These are phyloP conservation scores for Thinocorus orbignyianus DNA, from an alignment of 2,113 vertebrate genomes.

Conservation along the genomic window DNA sequence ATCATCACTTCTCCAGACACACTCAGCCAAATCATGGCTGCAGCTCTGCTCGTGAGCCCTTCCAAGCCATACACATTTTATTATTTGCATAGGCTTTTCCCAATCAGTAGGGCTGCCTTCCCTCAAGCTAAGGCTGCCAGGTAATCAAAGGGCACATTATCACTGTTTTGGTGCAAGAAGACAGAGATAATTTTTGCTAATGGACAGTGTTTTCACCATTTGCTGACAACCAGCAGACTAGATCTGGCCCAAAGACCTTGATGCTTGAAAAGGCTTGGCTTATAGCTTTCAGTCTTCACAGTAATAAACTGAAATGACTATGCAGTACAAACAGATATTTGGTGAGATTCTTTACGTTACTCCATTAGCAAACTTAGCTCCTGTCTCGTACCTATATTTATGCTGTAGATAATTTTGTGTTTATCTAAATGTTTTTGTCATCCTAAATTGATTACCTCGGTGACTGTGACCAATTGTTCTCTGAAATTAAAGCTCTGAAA, in stretches of 20 bases:
- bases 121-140: background rate
- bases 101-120: background rate
- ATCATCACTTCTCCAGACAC: rapidly evolving
- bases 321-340: background rate
- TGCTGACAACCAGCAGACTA: background rate
- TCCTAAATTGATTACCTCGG: background rate
- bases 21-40: rapidly evolving
- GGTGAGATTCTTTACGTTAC: background rate
- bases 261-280: background rate
- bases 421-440: background rate
- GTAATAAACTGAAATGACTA: background rate
- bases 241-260: background rate
- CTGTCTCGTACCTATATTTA: background rate
- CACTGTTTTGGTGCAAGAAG: background rate
- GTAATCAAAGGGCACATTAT: background rate
- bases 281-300: background rate
- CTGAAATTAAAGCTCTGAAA: constrained; percentile 39
- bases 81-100: rapidly evolving
- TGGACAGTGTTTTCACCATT: background rate
- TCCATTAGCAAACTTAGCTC: background rate
- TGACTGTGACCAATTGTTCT: background rate
- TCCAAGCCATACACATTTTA: background rate
- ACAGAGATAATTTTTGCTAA: background rate
- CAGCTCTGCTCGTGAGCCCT: rapidly evolving
- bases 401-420: background rate